These are phyloP conservation scores for Trisateles emortualis DNA, from an alignment of 2,888 invertebrate species.

Conservation along the genomic window DNA sequence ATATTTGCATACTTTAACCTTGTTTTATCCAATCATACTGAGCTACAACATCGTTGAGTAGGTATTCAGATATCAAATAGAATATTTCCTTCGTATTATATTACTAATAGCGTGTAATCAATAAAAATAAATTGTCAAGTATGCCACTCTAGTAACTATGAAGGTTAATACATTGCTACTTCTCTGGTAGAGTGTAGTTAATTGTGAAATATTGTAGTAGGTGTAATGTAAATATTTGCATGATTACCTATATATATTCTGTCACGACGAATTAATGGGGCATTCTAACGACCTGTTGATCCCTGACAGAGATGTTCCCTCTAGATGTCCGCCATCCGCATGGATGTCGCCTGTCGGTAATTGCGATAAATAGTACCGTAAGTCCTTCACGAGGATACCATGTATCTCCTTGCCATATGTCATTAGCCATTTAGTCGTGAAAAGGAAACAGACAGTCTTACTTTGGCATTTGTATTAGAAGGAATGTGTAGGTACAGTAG, in stretches of 20 bases:
- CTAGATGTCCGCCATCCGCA: no score
- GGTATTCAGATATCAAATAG: slow-evolving; percentile 16
- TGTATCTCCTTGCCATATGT: no score
- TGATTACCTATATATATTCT: no score
- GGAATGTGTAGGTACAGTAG: neutral
- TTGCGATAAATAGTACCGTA: no score
- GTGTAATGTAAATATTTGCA: neutral
- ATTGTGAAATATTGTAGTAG: slow-evolving; percentile 26
- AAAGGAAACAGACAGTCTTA: no score
- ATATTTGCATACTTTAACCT: slow-evolving; percentile 8
- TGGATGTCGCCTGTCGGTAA: no score
- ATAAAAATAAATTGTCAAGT: slow-evolving; percentile 59
- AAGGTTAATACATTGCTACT: slow-evolving; percentile 44
- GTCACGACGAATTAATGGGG: no score
- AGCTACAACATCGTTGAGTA: slow-evolving; percentile 24
- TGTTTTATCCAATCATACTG: slow-evolving; percentile 33
- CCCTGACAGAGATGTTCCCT: no score
- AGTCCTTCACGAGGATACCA: no score
- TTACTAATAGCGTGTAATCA: slow-evolving; percentile 50
- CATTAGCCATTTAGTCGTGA: no score
- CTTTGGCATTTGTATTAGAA: no score
- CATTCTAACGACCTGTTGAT: no score
- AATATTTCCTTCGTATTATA: slow-evolving; percentile 47
- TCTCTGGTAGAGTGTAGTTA: slow-evolving; percentile 19
- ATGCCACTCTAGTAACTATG: slow-evolving; percentile 47